These are phyloP conservation scores for Helleia helle DNA, from an alignment of 2,888 invertebrate genomes.

Conservation along the genomic window DNA sequence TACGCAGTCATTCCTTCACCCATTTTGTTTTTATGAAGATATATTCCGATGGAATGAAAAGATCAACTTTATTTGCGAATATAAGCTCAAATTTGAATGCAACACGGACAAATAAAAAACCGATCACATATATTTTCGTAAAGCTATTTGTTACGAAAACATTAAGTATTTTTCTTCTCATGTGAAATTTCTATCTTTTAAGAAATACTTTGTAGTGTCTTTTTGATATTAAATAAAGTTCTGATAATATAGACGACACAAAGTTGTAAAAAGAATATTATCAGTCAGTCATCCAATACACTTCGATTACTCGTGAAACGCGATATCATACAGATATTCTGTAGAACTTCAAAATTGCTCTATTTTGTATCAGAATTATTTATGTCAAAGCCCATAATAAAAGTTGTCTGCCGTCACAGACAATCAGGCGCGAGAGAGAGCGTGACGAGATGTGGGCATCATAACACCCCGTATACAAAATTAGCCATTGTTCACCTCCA, in stretches of 20 bases:
- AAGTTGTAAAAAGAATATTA: no score
- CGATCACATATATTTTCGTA: slow-evolving; percentile 8
- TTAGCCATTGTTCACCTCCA: slow-evolving; percentile 26
- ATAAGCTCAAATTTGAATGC: slow-evolving; percentile 7
- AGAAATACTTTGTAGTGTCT: no score
- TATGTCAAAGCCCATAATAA: no score
- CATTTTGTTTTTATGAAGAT: slow-evolving; percentile 63
- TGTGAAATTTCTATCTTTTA: no score
- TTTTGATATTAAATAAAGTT: no score
- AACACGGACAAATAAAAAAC: slow-evolving; percentile 8
- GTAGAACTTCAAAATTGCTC: no score
- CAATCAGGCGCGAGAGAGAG: slow-evolving; percentile 26
- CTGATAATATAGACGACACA: no score
- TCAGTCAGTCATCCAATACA: no score
- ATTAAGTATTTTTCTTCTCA: slow-evolving; percentile 1
- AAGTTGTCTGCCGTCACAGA: slow-evolving; percentile 31
- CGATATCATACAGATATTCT: no score
- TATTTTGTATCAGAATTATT: no score
- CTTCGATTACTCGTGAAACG: no score
- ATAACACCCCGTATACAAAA: slow-evolving; percentile 48
- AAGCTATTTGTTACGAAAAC: not conserved
- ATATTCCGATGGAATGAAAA: slow-evolving; percentile 21
- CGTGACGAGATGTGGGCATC: slow-evolving; percentile 25
- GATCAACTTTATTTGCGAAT: slow-evolving; percentile 9
- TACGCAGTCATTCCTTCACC: slow-evolving; percentile 40